A percentile compares a stretch with the other conserved stretches of the same genome.
Evolutionary conservation across 2,113 vertebrate genomes (phyloP).

Genomic region (Ondatra zibethicus): DNA sequence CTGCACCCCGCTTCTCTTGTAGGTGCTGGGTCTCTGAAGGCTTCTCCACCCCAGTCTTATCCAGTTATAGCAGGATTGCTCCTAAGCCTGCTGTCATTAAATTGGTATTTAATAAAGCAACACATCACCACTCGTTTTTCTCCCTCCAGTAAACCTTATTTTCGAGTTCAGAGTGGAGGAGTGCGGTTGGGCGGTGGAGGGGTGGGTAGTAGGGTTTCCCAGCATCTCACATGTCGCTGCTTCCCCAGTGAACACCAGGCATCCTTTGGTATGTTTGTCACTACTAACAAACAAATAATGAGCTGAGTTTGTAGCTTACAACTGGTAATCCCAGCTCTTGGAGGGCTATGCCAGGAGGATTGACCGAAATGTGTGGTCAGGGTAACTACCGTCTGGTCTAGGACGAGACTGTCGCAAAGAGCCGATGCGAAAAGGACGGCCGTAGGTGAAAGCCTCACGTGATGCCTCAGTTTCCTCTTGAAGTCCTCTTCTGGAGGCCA

Average conservation of each 20-base stretch:
- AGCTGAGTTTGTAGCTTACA: neutral
- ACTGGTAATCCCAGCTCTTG: neutral
- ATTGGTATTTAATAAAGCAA: neutral
- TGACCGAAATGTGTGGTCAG: neutral
- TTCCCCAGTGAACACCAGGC: neutral
- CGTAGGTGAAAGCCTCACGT: neutral
- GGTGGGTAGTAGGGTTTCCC: neutral
- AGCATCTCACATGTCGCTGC: neutral
- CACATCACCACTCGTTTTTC: neutral
- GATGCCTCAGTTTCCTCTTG: neutral
- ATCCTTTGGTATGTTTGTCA: neutral
- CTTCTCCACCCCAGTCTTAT: neutral
- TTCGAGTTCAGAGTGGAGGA: neutral
- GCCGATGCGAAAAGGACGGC: neutral
- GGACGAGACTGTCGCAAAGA: neutral
- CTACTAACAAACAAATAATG: neutral
- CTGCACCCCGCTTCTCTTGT: neutral
- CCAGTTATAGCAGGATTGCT: neutral
- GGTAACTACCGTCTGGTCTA: neutral
- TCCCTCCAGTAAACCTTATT: neutral
- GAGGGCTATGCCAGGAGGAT: neutral
- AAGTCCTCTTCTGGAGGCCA: neutral
- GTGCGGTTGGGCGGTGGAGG: neutral
- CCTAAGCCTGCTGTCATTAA: neutral
- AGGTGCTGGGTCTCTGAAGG: rapidly evolving